Evolutionary conservation across 2,113 vertebrate genomes (phyloP), one percentile per base, ranked within the genome.

Genomic region (Heptranchias perlo): DNA sequence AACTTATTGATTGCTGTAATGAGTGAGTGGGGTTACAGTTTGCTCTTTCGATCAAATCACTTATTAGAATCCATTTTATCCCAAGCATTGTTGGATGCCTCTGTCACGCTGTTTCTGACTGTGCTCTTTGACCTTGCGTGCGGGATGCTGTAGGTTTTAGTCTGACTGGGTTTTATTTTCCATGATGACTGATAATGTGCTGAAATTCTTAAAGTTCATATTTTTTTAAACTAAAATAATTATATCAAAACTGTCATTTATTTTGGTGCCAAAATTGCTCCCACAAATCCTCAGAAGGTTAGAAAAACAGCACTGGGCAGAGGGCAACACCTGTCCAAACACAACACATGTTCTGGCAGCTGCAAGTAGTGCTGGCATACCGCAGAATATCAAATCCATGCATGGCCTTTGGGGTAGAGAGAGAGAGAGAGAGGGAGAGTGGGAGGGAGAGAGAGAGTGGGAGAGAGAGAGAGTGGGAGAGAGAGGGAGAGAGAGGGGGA

Each of bases 211-310:
- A 93, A 62, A 7, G 58, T 62, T 62, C 58, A 39, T 39, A 14
- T 62, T 23, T 62, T 58, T 58, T n/a, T 58, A 0, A 93, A 62
- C 54, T 62, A n/a, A 93, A 93, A 93, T 93, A 93, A 93, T 93
- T 93, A 62, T n/a, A 93, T 62, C 58, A 62, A 62, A 93, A 93
- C 39, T 93, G 89, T 62, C 61, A 93, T 93, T 93, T 39, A 93
- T 93, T 62, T 62, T 93, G 89, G 58, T 62, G 89, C 89, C 89
- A 39, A 62, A n/a, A 39, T 93, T 16, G 89, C 89, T 93, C 58
- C 35, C 89, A 93, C 58, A 61, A 93, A 93, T 62, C 54, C 89
- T 62, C n/a, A 7, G 35, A 93, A 93, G 89, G 89, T 93, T 93
- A 93, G 35, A n/a, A 93, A 93, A 93, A 62, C 89, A 62, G 89